phyloP scores from a whole-genome alignment of 1,140 invertebrate species.

The Pogonomyrmex californicus region DNA sequence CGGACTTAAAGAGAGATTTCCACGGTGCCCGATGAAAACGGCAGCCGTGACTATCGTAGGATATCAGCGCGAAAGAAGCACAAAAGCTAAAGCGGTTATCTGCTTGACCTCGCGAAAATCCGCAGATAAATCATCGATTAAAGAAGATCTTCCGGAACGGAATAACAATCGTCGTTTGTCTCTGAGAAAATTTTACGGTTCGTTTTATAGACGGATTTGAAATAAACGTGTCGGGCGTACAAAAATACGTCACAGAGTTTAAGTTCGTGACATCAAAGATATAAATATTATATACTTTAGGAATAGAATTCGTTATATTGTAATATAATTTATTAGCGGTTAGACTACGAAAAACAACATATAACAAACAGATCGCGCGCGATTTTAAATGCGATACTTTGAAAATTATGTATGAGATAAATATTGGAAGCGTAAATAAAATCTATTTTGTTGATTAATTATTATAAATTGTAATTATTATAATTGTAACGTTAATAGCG shows the following conservation, averaged over 20 bases:
- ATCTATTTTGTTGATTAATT: background rate
- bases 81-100: constrained; percentile 52
- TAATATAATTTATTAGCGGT: background rate
- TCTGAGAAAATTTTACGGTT: constrained; percentile 7
- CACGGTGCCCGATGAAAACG: constrained; percentile 45
- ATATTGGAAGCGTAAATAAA: background rate
- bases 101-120: constrained; percentile 45
- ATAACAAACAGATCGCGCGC: background rate
- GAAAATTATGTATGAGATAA: background rate
- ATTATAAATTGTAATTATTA: background rate
- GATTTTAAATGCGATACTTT: constrained; percentile 1
- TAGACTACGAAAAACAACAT: background rate
- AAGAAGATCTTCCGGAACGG: constrained; percentile 16
- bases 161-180: constrained; percentile 45
- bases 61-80: constrained; percentile 39
- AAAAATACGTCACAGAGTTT: constrained; percentile 23
- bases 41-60: constrained; percentile 1
- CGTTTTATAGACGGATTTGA: constrained; percentile 37
- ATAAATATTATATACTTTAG: constrained; percentile 24
- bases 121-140: constrained; percentile 63
- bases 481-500: background rate
- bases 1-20: constrained; percentile 68
- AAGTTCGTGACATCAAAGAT: constrained; percentile 12
- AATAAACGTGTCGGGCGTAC: constrained; percentile 42
- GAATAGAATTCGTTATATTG: background rate